Conservation (phyloP, 30 jellyfish, hydroid and myxozoan genomes). For the Clytia hemisphaerica region DNA sequence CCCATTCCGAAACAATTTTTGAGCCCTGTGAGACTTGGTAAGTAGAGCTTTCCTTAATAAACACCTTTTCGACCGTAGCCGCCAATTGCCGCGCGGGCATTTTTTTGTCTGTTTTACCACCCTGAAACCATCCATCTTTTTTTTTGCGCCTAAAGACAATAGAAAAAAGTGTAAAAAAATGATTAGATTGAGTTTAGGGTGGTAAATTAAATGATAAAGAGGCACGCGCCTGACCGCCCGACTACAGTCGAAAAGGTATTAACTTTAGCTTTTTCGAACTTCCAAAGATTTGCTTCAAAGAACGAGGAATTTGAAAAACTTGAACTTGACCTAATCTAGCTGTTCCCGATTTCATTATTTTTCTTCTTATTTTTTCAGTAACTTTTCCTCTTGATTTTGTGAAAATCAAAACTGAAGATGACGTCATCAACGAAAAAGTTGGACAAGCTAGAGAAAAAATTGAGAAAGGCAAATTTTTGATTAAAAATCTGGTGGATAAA, state of each 20-base stretch:
- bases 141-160: no score
- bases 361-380: not conserved
- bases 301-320: conserved; percentile 5
- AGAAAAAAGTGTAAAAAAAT: no score
- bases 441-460: not conserved
- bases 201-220: no score
- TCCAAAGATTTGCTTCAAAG: conserved; percentile 2
- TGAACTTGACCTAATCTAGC: conserved; percentile 13
- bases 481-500: not conserved
- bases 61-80: no score
- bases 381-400: conserved; percentile 10
- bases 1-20: conserved; percentile 66
- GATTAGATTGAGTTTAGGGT: no score
- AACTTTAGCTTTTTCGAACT: not conserved
- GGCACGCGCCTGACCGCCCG: no score
- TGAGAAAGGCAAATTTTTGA: conserved; percentile 6
- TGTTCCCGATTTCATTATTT: not conserved
- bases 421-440: not conserved
- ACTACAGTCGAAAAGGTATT: conserved; percentile 36
- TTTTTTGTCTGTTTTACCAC: no score
- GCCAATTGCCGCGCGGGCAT: no score
- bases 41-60: no score
- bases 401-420: not conserved
- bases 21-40: conserved; percentile 31
- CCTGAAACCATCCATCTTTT: no score